A percentile compares a stretch with the other conserved stretches of the same genome.
Evolutionary conservation across 2,888 invertebrate species (phyloP).

Genomic region (Teleiodes luculella): DNA sequence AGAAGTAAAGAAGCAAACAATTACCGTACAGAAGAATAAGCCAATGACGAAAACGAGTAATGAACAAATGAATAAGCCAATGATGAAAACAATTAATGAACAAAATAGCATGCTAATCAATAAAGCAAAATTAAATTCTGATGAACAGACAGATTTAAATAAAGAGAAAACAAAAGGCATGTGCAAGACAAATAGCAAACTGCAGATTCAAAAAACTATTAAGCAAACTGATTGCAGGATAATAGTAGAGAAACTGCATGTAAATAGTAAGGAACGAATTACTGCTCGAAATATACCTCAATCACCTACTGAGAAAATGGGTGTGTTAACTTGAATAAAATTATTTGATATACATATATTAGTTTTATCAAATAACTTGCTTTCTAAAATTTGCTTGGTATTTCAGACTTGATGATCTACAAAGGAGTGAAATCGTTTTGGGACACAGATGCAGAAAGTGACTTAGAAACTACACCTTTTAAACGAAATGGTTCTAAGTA

Average conservation of each 20-base stretch:
- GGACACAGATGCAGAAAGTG: constrained; percentile 64
- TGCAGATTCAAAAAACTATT: not conserved
- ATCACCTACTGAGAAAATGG: not conserved
- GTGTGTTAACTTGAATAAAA: not conserved
- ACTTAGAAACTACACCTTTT: constrained; percentile 37
- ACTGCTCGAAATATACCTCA: not conserved
- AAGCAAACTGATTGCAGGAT: not conserved
- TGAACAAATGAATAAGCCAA: not conserved
- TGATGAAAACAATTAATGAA: not conserved
- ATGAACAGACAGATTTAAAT: not conserved
- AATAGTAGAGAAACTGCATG: not conserved
- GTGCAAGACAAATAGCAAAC: not conserved
- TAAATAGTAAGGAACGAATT: not conserved
- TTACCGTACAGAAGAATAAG: not conserved
- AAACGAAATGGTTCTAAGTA: constrained; percentile 24
- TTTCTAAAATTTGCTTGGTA: not conserved
- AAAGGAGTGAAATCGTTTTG: constrained; percentile 49
- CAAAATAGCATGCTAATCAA: not conserved
- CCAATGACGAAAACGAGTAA: not conserved
- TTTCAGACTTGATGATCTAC: not conserved
- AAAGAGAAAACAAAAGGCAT: not conserved
- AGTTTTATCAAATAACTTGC: not conserved
- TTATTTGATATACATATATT: not conserved
- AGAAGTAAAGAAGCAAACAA: not conserved
- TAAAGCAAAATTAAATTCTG: not conserved